Conservation (phyloP, 2,797 vertebrate species). For the Eidolon dupreanum region DNA sequence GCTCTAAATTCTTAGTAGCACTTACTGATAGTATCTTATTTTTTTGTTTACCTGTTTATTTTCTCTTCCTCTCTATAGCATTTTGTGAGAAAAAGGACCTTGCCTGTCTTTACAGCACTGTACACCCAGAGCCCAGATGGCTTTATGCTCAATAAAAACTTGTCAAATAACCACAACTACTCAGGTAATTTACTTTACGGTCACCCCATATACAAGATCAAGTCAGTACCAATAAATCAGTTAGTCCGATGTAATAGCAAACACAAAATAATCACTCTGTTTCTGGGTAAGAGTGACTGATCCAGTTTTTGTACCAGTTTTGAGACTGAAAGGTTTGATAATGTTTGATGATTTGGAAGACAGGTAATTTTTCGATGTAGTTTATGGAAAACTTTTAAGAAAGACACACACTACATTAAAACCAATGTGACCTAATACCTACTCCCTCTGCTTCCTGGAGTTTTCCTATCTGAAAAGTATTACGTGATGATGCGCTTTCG, state of each 20-base stretch:
- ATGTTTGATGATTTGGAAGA: conserved; percentile 40
- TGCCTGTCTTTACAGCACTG: conserved; percentile 3
- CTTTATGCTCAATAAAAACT: conserved; percentile 56
- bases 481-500: neutral
- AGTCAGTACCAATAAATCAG: conserved; percentile 56
- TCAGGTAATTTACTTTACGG: conserved; percentile 58
- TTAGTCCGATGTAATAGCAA: conserved; percentile 38
- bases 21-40: neutral
- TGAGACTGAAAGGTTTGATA: neutral
- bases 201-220: conserved; percentile 50
- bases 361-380: neutral
- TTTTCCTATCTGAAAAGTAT: neutral
- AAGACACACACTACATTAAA: conserved; percentile 41
- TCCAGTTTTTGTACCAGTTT: neutral
- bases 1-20: neutral
- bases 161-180: conserved; percentile 54
- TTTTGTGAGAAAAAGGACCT: neutral
- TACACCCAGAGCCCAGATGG: neutral
- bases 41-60: conserved; percentile 26
- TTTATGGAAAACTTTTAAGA: conserved; percentile 44
- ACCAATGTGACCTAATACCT: neutral
- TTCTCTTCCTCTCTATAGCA: conserved; percentile 37
- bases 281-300: neutral
- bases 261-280: conserved; percentile 61
- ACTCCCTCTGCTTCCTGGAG: neutral